Evolutionary conservation across 2,797 vertebrate species (phyloP), one percentile per base, ranked within the genome.

Genomic region (Pogonophryne albipinna): DNA sequence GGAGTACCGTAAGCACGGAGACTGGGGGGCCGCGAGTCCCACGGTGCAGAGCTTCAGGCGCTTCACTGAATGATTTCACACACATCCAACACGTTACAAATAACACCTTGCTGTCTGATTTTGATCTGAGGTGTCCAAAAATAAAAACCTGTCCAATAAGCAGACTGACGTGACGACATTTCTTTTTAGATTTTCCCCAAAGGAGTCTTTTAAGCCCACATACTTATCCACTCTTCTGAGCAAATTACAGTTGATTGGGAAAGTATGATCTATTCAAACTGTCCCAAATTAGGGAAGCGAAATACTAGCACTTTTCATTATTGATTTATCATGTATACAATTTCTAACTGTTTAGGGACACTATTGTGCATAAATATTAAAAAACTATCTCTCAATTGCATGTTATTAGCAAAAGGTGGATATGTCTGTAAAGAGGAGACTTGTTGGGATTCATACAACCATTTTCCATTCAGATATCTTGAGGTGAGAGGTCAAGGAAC

Each of bases 11-110:
- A 98, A 97, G 74, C 96, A 96, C 0, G 92, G 94, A 0, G 96
- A 98, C 57, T 99, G 97, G 97, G 97, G 97, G 0, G 97, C 96
- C 0, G 84, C 90, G 9, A 95, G 94, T 62, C 94, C 96, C 0
- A 74, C 93, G 0, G 94, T 98, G 67, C 97, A 97, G 93, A 98
- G 97, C 71, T 97, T 97, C 92, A 95, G 95, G 71, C 95, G 93
- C 84, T 91, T 98, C 58, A 59, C 94, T 0, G 95, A 97, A 88
- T 98, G 91, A 97, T 3, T 76, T 19, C 9, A 38, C 50, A 50
- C 41, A 17, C 65, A 74, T 57, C 63, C 60, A 56, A 27, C 27
- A 27, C 1, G 27, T 27, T 0, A 27, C 27, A 5, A 27, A 27
- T 5, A 27, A 27, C 27, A 27, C 27, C 27, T 27, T 27, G 4